Evolutionary conservation across 2,797 vertebrate genomes (phyloP).

Genomic region (Telmatherina bonti): DNA sequence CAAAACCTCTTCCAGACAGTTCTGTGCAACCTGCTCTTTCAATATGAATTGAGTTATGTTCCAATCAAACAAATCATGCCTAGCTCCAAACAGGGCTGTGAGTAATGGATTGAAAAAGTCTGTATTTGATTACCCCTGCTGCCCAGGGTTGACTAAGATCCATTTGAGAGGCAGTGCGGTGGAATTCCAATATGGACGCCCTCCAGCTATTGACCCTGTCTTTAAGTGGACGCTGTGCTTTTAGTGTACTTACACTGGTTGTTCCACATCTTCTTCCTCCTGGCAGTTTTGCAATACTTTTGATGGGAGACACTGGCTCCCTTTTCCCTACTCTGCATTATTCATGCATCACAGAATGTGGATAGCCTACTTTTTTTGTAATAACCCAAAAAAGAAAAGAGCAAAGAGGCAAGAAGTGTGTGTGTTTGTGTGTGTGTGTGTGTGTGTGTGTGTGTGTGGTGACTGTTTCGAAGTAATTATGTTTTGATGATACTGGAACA

Average conservation of each 20-base stretch:
- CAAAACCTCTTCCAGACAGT: constrained; percentile 45
- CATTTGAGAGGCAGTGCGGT: constrained; percentile 76
- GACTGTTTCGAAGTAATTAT: constrained; percentile 21
- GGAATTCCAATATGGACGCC: constrained; percentile 82
- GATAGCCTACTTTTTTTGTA: constrained; percentile 75
- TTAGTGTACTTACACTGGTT: constrained; percentile 81
- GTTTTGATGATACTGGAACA: constrained; percentile 1
- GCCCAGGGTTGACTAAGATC: constrained; percentile 78
- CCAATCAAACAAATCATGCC: constrained; percentile 79
- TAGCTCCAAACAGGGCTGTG: constrained; percentile 70
- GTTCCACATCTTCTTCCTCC: constrained; percentile 75
- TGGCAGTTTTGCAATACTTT: constrained; percentile 84
- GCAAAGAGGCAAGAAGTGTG: constrained; percentile 40
- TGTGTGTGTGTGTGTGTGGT: constrained; percentile 6
- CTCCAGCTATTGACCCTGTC: constrained; percentile 84
- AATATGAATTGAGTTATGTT: constrained; percentile 75
- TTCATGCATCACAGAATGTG: constrained; percentile 78
- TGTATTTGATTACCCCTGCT: constrained; percentile 78
- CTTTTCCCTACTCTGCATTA: constrained; percentile 77
- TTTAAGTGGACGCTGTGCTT: constrained; percentile 80
- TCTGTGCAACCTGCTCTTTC: constrained; percentile 45
- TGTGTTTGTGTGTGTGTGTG: background rate
- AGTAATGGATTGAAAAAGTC: constrained; percentile 78
- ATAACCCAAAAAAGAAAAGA: constrained; percentile 54
- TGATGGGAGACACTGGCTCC: constrained; percentile 75